These are phyloP conservation scores for Aphelinus certus DNA, from an alignment of 1,140 invertebrate genomes.

Conservation along the genomic window DNA sequence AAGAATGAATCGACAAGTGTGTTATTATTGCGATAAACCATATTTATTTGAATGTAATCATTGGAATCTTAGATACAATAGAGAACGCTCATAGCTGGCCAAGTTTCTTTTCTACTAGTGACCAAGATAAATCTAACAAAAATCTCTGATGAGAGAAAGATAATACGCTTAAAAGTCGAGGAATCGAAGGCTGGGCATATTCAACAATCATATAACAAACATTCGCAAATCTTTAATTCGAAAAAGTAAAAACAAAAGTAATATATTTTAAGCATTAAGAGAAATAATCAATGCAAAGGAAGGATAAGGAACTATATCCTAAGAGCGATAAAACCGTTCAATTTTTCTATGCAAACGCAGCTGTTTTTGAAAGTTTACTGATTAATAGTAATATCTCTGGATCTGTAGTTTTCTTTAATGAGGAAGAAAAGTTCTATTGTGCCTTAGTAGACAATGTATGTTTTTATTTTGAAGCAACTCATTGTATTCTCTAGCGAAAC, in stretches of 20 bases:
- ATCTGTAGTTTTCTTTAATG: constrained; percentile 6
- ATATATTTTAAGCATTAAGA: constrained; percentile 26
- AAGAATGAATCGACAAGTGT: too few species aligned
- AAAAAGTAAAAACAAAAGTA: constrained; percentile 25
- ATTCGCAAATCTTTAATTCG: constrained; percentile 36
- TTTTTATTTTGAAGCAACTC: constrained; percentile 27
- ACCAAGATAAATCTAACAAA: constrained; percentile 32
- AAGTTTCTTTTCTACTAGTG: constrained; percentile 42
- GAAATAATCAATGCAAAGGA: constrained; percentile 6
- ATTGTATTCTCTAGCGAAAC: constrained; percentile 32
- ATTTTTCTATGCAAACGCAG: constrained; percentile 34
- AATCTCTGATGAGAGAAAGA: constrained; percentile 27
- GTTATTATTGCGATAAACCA: constrained; percentile 34
- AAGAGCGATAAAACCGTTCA: constrained; percentile 38
- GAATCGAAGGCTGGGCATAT: constrained; percentile 27
- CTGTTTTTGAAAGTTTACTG: background rate
- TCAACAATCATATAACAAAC: constrained; percentile 30
- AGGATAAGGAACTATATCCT: background rate
- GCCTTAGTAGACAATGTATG: constrained; percentile 17
- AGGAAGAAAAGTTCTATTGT: constrained; percentile 28
- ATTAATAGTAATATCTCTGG: background rate
- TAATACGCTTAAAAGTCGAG: constrained; percentile 19
- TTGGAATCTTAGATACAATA: constrained; percentile 59
- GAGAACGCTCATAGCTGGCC: constrained; percentile 55
- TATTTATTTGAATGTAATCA: constrained; percentile 58